phyloP scores from a whole-genome alignment of 2,888 invertebrate species.

The Metallyticus violacea region DNA sequence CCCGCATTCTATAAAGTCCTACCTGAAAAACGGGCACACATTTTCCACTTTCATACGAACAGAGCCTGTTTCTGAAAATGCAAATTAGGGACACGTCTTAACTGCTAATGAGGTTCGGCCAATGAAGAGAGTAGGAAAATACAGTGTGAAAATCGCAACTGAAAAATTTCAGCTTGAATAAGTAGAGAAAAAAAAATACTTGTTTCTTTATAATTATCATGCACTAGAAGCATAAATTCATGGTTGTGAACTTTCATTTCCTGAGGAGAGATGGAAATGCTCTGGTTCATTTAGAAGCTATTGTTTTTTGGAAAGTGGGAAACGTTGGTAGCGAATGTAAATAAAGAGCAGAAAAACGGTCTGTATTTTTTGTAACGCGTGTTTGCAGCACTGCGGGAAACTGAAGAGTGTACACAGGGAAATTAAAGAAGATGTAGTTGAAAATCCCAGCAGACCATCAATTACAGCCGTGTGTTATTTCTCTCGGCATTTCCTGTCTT shows the following conservation, averaged over 20 bases:
- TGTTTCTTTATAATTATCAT: neutral
- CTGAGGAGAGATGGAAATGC: neutral
- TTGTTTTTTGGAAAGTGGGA: neutral
- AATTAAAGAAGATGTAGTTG: neutral
- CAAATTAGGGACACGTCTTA: too few relatives aligned
- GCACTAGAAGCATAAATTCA: neutral
- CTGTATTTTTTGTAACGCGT: neutral
- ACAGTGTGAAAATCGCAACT: too few relatives aligned
- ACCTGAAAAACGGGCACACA: too few relatives aligned
- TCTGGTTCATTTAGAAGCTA: neutral
- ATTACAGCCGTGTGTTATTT: neutral
- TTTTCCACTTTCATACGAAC: too few relatives aligned
- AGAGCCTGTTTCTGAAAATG: too few relatives aligned
- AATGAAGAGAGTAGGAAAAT: too few relatives aligned
- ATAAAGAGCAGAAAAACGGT: neutral
- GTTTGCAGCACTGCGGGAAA: neutral
- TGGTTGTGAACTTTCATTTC: neutral
- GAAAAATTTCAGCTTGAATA: too few relatives aligned
- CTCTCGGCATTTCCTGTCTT: neutral
- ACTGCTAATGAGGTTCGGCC: too few relatives aligned
- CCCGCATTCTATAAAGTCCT: too few relatives aligned
- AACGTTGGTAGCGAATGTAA: neutral
- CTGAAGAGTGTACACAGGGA: neutral
- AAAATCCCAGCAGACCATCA: neutral
- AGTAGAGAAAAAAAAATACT: too few relatives aligned